phyloP scores from a whole-genome alignment of 2,797 vertebrate species.

The Alfaro cultratus region DNA sequence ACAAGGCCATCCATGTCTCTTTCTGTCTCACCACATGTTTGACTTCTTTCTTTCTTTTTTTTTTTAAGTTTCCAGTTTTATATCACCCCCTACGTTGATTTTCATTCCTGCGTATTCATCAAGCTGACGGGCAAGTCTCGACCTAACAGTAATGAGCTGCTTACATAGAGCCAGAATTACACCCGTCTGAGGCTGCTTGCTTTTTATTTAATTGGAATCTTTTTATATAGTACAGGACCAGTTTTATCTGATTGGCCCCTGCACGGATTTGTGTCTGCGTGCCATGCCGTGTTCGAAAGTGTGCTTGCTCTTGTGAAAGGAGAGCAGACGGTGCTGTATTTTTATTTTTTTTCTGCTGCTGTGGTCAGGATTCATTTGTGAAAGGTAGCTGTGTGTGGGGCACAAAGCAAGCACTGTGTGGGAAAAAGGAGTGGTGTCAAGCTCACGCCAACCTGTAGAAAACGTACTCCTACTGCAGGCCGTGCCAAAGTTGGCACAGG shows the following conservation, averaged over 20 bases:
- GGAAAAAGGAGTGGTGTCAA: conserved; percentile 62
- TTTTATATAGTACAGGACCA: conserved; percentile 49
- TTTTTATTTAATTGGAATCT: conserved; percentile 46
- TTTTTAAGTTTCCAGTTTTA: conserved; percentile 32
- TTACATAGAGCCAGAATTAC: conserved; percentile 39
- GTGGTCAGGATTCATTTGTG: conserved; percentile 49
- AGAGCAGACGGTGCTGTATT: conserved; percentile 19
- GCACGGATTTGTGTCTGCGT: conserved; percentile 55
- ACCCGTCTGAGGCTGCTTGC: conserved; percentile 42
- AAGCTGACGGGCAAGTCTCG: conserved; percentile 37
- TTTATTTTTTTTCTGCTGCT: conserved; percentile 19
- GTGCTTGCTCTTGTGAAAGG: conserved; percentile 19
- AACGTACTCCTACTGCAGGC: conserved; percentile 25
- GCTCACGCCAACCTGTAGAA: conserved; percentile 66
- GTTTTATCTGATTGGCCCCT: conserved; percentile 66
- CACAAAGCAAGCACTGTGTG: conserved; percentile 82
- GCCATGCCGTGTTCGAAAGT: conserved; percentile 44
- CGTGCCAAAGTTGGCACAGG: conserved; percentile 37
- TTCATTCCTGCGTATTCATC: conserved; percentile 53
- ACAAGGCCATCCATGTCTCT: conserved; percentile 69
- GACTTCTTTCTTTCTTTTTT: conserved; percentile 37
- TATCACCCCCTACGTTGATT: conserved; percentile 52
- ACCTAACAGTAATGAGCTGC: conserved; percentile 54
- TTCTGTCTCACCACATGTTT: conserved; percentile 66
- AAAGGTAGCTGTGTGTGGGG: conserved; percentile 77